Evolutionary conservation across 92 coral and sea anemone species (phyloP), one percentile per base, ranked within the genome.

Genomic region (Palythoa grandis): DNA sequence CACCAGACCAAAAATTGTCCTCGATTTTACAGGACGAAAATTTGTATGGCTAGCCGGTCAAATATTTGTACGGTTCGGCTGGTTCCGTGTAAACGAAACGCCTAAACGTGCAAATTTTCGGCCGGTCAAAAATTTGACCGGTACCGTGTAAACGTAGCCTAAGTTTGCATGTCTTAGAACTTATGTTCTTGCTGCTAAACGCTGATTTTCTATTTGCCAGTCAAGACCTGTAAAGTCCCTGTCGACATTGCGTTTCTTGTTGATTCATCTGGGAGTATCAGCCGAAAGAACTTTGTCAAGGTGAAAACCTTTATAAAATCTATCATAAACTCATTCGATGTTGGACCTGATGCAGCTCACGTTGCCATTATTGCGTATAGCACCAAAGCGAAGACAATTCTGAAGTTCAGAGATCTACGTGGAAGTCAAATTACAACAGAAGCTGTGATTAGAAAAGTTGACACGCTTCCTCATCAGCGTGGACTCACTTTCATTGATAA

Each of bases 181-280:
- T 19, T 58, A 14, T 11, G 65, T 20, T 65, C 29, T 9, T 22
- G 23, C 57, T 74, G 13, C 37, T 38, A 11, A 17, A 17, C 14
- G 15, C 12, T 54, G 35, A 4, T 24, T 76, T 52, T 78, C 54
- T 58, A n/a, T 78, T 15, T 37, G 38, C 11, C 72, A 78, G 83
- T 78, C 43, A 78, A 78, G 17, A 7, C 60, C 57, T 78, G 83
- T 78, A 78, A 60, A 20, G 70, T 57, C 54, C 70, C 52, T 14
- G 70, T 56, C 19, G 82, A 77, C 25, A 16, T 77, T 56, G 82
- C 52, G 35, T 77, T 77, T 69, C 25, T 77, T 61, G 68, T 77
- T 15, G 82, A 77, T 37, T 77, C 82, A 56, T 77, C 82, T 77
- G 82, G 82, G 50, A 77, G 82, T 56, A 77, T 77, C 54, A 77